Evolutionary conservation across 1,140 invertebrate species (phyloP).

Genomic region (Trichonephila inaurata): DNA sequence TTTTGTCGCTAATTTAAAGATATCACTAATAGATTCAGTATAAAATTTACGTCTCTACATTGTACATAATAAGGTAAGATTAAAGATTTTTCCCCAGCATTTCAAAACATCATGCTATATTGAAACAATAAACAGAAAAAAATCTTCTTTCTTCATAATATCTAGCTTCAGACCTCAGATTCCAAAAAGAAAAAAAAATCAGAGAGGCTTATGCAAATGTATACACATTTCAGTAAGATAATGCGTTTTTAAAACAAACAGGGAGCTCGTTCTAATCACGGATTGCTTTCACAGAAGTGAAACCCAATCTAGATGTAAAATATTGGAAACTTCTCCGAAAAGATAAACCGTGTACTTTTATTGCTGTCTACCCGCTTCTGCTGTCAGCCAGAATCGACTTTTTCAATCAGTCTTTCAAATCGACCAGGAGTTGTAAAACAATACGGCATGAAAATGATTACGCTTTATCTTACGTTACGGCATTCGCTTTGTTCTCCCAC

Average conservation of each 20-base stretch:
- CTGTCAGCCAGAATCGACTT: conserved; percentile 67
- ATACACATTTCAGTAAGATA: not conserved
- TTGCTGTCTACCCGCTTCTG: conserved; percentile 16
- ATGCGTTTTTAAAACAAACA: conserved; percentile 12
- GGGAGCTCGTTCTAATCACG: conserved; percentile 4
- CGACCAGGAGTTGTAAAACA: conserved; percentile 60
- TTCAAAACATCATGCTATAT: not conserved
- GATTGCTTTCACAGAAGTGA: conserved; percentile 7
- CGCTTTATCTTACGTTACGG: conserved; percentile 40
- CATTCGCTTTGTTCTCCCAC: not conserved
- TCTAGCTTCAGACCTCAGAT: not conserved
- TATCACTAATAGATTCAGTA: too few relatives aligned
- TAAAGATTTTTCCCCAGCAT: not conserved
- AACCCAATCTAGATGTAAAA: conserved; percentile 47
- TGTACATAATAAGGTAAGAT: too few relatives aligned
- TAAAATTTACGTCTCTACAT: too few relatives aligned
- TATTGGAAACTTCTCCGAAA: conserved; percentile 38
- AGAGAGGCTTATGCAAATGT: not conserved
- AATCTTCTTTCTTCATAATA: not conserved
- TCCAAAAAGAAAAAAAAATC: not conserved
- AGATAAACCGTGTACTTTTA: conserved; percentile 35
- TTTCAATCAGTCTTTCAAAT: conserved; percentile 70
- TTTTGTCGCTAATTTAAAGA: too few relatives aligned
- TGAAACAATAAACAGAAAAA: not conserved
- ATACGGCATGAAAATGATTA: conserved; percentile 52